A percentile compares a stretch with the other conserved stretches of the same genome.
Conservation (phyloP, 2,113 vertebrate species). For the Esox niger region DNA sequence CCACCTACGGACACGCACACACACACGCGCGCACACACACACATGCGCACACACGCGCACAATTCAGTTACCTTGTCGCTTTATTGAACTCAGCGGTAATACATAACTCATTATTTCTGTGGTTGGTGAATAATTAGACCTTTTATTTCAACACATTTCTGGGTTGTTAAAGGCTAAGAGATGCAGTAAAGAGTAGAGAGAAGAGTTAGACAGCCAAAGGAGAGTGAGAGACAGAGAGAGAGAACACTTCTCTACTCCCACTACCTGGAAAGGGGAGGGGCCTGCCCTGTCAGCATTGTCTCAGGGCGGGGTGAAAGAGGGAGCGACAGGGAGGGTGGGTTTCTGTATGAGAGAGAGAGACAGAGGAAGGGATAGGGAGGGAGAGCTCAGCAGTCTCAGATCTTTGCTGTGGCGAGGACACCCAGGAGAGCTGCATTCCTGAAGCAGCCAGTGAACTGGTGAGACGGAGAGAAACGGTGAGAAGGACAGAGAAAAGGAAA, state of each 20-base stretch:
- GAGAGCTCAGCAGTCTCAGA: conserved; percentile 56
- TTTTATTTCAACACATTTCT: too few species aligned
- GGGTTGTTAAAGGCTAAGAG: neutral
- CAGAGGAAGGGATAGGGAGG: conserved; percentile 28
- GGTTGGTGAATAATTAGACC: too few species aligned
- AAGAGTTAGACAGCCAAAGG: neutral
- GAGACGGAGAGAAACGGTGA: neutral
- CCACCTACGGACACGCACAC: conserved; percentile 37
- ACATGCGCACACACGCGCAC: neutral
- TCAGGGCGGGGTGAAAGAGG: conserved; percentile 47
- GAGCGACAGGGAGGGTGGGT: conserved; percentile 10
- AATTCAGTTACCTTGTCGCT: too few species aligned
- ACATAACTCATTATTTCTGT: too few species aligned
- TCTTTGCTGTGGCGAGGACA: conserved; percentile 56
- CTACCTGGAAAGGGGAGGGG: conserved; percentile 67
- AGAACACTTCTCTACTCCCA: conserved; percentile 45
- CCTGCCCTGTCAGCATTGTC: conserved; percentile 57
- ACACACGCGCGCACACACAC: neutral
- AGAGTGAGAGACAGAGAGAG: conserved; percentile 6
- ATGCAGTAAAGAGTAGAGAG: neutral
- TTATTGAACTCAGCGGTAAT: too few species aligned
- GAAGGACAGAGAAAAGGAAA: conserved; percentile 17
- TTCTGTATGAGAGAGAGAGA: conserved; percentile 34
- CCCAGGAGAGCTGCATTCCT: conserved; percentile 68
- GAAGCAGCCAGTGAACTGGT: conserved; percentile 44